These are phyloP conservation scores for Chironomus tepperi DNA, from an alignment of 1,140 invertebrate genomes.

Conservation along the genomic window DNA sequence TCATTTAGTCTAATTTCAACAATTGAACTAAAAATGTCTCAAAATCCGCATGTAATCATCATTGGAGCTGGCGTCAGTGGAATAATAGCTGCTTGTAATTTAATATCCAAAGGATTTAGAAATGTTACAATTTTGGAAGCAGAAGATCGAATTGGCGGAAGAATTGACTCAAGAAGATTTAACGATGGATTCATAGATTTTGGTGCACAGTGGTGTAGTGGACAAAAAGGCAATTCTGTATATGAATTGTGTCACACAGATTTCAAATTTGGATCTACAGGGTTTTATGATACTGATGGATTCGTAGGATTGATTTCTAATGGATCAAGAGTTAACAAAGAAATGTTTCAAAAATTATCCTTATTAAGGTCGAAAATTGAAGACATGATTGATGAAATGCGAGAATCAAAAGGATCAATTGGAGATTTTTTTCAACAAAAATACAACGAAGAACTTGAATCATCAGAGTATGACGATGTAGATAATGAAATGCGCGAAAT, in stretches of 20 bases:
- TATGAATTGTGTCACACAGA: not conserved
- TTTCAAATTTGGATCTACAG: not conserved
- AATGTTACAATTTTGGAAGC: slow-evolving; percentile 51
- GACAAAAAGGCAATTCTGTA: not conserved
- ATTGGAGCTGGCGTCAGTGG: slow-evolving; percentile 47
- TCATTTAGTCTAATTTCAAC: too few relatives aligned
- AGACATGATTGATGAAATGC: not conserved
- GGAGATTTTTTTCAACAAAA: not conserved
- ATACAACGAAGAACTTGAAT: slow-evolving; percentile 30
- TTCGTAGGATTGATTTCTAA: not conserved
- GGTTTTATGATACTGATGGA: not conserved
- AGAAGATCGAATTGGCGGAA: slow-evolving; percentile 55
- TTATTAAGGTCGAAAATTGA: not conserved
- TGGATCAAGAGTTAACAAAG: not conserved
- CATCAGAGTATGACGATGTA: slow-evolving; percentile 30
- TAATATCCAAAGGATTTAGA: slow-evolving; percentile 41
- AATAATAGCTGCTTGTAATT: slow-evolving; percentile 43
- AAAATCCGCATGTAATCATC: slow-evolving; percentile 34
- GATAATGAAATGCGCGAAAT: slow-evolving; percentile 35
- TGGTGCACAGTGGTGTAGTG: slow-evolving; percentile 61
- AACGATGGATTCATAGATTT: slow-evolving; percentile 55
- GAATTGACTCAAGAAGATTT: slow-evolving; percentile 47
- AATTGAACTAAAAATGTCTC: not conserved
- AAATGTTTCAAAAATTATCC: not conserved
- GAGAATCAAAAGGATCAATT: not conserved